Evolutionary conservation across 2,113 vertebrate genomes (phyloP).

Genomic region (Fregetta grallaria): DNA sequence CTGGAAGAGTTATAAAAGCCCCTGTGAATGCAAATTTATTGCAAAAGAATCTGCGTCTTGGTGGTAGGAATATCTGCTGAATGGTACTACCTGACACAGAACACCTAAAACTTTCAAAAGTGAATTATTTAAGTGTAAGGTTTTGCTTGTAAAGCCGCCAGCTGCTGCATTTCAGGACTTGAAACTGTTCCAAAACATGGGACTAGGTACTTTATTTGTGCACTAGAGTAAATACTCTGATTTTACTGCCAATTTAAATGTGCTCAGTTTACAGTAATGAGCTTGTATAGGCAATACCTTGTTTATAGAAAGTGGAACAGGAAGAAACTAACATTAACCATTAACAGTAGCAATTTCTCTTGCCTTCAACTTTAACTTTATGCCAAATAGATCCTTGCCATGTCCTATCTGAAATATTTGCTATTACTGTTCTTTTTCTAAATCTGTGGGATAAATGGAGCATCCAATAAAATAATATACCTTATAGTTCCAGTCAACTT

Average conservation of each 20-base stretch:
- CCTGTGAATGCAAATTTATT: conserved; percentile 80
- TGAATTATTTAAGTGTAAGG: conserved; percentile 82
- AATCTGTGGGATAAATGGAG: not conserved
- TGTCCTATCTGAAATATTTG: conserved; percentile 23
- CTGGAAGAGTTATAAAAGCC: conserved; percentile 77
- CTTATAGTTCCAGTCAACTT: not conserved
- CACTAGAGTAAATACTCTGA: conserved; percentile 85
- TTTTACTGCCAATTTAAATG: conserved; percentile 96
- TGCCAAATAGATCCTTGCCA: conserved; percentile 58
- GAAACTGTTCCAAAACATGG: conserved; percentile 82
- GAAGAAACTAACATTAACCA: conserved; percentile 80
- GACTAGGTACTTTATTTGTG: conserved; percentile 86
- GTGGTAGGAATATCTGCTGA: conserved; percentile 74
- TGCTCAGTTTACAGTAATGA: conserved; percentile 92
- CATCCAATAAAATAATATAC: not conserved
- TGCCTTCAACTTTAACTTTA: conserved; percentile 49
- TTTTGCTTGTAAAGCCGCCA: conserved; percentile 82
- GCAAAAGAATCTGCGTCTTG: conserved; percentile 71
- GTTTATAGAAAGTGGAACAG: conserved; percentile 81
- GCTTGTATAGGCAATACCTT: conserved; percentile 84
- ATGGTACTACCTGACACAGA: conserved; percentile 89
- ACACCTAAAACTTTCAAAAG: conserved; percentile 79
- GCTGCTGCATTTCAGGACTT: conserved; percentile 85
- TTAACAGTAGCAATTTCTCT: conserved; percentile 79
- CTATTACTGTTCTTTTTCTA: not conserved